phyloP scores from a whole-genome alignment of 2,797 vertebrate species.

The Mus minutoides region DNA sequence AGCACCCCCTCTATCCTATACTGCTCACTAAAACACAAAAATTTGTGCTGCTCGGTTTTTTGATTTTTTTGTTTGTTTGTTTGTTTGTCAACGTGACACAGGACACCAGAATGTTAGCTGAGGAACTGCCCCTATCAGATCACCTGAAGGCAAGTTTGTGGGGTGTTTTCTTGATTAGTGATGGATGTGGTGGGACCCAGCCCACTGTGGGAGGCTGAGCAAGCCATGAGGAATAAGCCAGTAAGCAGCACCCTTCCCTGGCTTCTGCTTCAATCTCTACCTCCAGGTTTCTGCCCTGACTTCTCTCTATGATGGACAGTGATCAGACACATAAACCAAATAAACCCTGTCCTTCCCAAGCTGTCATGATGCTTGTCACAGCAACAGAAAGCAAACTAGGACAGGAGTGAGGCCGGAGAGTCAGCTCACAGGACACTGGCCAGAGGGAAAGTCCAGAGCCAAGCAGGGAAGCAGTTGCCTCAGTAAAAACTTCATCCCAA shows the following conservation, averaged over 20 bases:
- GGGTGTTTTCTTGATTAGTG: background rate
- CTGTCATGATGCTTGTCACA: background rate
- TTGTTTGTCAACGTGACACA: background rate
- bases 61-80: no score
- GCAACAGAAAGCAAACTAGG: background rate
- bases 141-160: background rate
- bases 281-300: background rate
- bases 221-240: background rate
- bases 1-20: background rate
- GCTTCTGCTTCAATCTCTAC: background rate
- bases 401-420: background rate
- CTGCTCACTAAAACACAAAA: background rate
- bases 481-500: background rate
- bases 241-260: background rate
- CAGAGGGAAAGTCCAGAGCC: background rate
- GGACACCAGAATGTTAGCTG: background rate
- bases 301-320: background rate
- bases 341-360: background rate
- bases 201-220: background rate
- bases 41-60: background rate
- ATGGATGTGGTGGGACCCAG: background rate
- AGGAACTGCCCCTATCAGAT: background rate
- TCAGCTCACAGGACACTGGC: background rate
- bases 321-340: background rate
- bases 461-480: no score